Percentiles rank a stretch among this genome's conserved stretches.
These are phyloP conservation scores for Pomacea maculata DNA, from an alignment of 1,140 invertebrate species.

Conservation along the genomic window DNA sequence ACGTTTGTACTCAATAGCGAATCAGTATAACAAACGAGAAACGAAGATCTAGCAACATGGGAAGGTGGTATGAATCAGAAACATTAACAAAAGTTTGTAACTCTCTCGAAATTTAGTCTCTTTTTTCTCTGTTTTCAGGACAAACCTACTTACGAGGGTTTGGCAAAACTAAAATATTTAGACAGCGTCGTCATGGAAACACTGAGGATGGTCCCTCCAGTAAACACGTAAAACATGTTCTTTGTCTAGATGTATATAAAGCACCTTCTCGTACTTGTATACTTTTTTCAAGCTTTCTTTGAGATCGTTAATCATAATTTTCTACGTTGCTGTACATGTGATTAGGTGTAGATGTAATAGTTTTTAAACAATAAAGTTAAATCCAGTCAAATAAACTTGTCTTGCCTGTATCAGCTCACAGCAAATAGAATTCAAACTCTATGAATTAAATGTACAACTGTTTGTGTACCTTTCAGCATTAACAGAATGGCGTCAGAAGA, in stretches of 20 bases:
- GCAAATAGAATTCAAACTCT: too few relatives aligned
- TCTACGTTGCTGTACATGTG: not conserved
- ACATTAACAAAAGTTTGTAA: too few relatives aligned
- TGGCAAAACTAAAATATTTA: slow-evolving; percentile 28
- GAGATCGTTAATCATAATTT: not conserved
- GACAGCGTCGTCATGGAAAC: slow-evolving; percentile 34
- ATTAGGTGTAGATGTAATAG: not conserved
- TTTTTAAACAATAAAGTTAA: not conserved
- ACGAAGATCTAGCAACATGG: too few relatives aligned
- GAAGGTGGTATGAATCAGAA: too few relatives aligned
- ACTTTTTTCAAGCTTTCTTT: too few relatives aligned
- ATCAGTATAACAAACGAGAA: too few relatives aligned
- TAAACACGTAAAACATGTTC: slow-evolving; percentile 16
- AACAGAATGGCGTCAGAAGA: slow-evolving; percentile 31
- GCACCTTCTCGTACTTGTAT: too few relatives aligned
- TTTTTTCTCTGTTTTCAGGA: slow-evolving; percentile 20
- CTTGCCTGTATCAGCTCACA: too few relatives aligned
- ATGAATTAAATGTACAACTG: too few relatives aligned
- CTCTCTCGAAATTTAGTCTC: too few relatives aligned
- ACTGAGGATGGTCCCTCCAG: slow-evolving; percentile 33
- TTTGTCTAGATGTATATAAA: too few relatives aligned
- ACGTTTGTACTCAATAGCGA: too few relatives aligned
- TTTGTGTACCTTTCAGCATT: slow-evolving; percentile 23
- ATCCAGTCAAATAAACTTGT: not conserved
- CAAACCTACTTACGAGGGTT: slow-evolving; percentile 34